phyloP scores from a whole-genome alignment of 23 tunicate species.

The Ascidia mentula region DNA sequence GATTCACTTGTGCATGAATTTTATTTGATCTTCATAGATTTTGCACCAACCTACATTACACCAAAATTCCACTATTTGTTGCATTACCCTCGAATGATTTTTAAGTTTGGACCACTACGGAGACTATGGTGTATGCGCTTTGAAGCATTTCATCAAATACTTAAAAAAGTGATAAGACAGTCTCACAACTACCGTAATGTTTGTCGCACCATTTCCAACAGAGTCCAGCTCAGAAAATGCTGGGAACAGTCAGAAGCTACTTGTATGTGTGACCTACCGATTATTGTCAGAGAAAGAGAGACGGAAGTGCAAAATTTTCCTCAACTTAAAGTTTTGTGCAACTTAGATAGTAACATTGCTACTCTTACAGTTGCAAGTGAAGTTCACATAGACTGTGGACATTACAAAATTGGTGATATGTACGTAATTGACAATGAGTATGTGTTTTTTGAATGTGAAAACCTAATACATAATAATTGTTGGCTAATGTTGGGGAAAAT shows the following conservation, averaged over 20 bases:
- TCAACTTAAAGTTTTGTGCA: too few relatives aligned
- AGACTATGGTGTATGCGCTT: too few relatives aligned
- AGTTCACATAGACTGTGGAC: not conserved
- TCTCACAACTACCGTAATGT: conserved; percentile 13
- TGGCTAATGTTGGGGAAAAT: too few relatives aligned
- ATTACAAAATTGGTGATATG: conserved; percentile 17
- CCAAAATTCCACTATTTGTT: conserved; percentile 4
- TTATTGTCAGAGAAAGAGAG: not conserved
- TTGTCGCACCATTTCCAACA: conserved; percentile 10
- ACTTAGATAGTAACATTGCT: too few relatives aligned
- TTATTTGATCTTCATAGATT: not conserved
- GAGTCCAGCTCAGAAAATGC: conserved; percentile 4
- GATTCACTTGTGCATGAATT: conserved; percentile 13
- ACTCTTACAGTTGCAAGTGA: not conserved
- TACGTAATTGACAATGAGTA: conserved; percentile 4
- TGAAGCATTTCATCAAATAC: conserved; percentile 20
- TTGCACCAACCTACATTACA: conserved; percentile 1
- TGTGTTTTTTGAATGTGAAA: conserved; percentile 9
- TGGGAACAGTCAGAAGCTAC: conserved; percentile 2
- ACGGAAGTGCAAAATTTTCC: not conserved
- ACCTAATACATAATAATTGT: too few relatives aligned
- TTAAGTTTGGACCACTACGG: conserved; percentile 14
- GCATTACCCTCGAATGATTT: conserved; percentile 6
- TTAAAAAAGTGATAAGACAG: conserved; percentile 1
- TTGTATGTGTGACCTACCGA: not conserved